A percentile compares a stretch with the other conserved stretches of the same genome.
Evolutionary conservation across 2,113 vertebrate genomes (phyloP).

Genomic region (Myocastor coypus): DNA sequence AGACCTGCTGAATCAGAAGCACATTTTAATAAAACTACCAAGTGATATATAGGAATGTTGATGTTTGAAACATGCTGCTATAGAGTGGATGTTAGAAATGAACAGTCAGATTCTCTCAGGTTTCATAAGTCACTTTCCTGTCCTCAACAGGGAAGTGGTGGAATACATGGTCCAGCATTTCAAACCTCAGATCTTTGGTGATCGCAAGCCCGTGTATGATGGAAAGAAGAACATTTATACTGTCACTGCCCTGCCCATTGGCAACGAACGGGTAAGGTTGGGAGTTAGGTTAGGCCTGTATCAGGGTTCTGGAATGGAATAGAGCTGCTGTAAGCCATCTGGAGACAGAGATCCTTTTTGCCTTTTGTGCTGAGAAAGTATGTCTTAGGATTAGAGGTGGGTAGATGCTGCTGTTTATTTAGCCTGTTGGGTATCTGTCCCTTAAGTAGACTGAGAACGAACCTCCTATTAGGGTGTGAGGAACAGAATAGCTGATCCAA

Average conservation of each 20-base stretch:
- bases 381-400: slow-evolving; percentile 8
- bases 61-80: background rate
- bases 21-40: slow-evolving; percentile 40
- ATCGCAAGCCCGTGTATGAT: slow-evolving; percentile 98
- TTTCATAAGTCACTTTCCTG: slow-evolving; percentile 36
- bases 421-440: background rate
- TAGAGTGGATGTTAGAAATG: slow-evolving; percentile 1
- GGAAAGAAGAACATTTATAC: slow-evolving; percentile 99
- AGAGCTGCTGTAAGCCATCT: background rate
- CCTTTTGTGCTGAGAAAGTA: slow-evolving; percentile 58
- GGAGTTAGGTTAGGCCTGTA: slow-evolving; percentile 34
- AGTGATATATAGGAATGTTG: background rate
- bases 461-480: slow-evolving; percentile 13
- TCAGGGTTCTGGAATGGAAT: background rate
- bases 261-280: slow-evolving; percentile 95
- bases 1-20: slow-evolving; percentile 42
- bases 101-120: slow-evolving; percentile 60
- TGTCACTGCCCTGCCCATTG: slow-evolving; percentile 97
- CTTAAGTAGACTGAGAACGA: slow-evolving; percentile 32
- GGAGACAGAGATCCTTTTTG: slow-evolving; percentile 16
- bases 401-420: slow-evolving; percentile 33
- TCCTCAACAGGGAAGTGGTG: slow-evolving; percentile 94
- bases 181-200: slow-evolving; percentile 99
- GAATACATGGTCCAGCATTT: slow-evolving; percentile 99
- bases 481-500: background rate